A percentile compares a stretch with the other conserved stretches of the same genome.
Evolutionary conservation across 2,888 invertebrate species (phyloP).

Genomic region (Perizoma flavofasciatum): DNA sequence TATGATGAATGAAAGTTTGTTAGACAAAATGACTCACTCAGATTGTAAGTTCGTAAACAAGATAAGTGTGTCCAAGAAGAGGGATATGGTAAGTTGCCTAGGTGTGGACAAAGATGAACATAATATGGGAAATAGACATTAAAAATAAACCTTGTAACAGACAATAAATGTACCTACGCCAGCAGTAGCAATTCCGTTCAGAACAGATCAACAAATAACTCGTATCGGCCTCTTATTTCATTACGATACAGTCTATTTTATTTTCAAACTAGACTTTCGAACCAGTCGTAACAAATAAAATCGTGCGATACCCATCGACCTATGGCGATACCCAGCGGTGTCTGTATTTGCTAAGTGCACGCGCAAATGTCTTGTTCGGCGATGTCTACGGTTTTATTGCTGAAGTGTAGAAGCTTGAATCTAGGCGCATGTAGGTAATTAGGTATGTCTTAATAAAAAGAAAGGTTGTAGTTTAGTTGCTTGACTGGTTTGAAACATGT

Average conservation of each 20-base stretch:
- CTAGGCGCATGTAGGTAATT: neutral
- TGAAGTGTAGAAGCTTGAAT: conserved; percentile 30
- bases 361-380: conserved; percentile 61
- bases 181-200: conserved; percentile 7
- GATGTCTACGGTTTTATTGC: conserved; percentile 44
- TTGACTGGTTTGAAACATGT: neutral
- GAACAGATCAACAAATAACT: conserved; percentile 1
- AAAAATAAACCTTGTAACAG: no score
- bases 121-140: no score
- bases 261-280: conserved; percentile 6
- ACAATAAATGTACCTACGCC: neutral
- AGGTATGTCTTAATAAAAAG: conserved; percentile 1
- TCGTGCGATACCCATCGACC: conserved; percentile 72
- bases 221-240: conserved; percentile 17
- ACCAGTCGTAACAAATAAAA: conserved; percentile 47
- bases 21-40: neutral
- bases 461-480: neutral
- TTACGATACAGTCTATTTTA: conserved; percentile 32
- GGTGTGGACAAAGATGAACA: no score
- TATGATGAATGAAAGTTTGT: conserved; percentile 5
- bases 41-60: neutral
- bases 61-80: no score
- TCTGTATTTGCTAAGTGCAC: conserved; percentile 61
- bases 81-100: no score
- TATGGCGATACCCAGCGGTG: conserved; percentile 72